Conservation (phyloP, 2,888 invertebrate species). For the Brachyopa scutellaris region DNA sequence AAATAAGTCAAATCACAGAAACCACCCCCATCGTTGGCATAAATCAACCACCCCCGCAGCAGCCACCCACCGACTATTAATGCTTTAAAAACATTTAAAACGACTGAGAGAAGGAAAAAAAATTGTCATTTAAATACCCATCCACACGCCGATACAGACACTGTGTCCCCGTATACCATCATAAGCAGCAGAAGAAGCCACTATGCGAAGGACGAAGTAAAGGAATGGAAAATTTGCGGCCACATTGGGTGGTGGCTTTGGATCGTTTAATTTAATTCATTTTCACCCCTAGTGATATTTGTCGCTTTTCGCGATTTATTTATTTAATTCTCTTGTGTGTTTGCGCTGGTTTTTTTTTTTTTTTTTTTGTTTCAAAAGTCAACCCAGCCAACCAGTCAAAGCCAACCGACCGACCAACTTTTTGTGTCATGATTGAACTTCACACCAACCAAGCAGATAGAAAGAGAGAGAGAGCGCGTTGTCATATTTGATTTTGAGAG, state of each 20-base stretch:
- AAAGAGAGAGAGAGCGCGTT: no score
- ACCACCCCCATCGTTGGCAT: slow-evolving; percentile 57
- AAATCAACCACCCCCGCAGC: slow-evolving; percentile 58
- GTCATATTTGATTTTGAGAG: slow-evolving; percentile 32
- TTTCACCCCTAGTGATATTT: slow-evolving; percentile 68
- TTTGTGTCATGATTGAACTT: slow-evolving; percentile 69
- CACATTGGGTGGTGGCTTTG: slow-evolving; percentile 52
- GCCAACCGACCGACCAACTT: slow-evolving; percentile 45
- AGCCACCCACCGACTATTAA: slow-evolving; percentile 29
- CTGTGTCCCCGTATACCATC: slow-evolving; percentile 31
- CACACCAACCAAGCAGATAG: slow-evolving; percentile 49
- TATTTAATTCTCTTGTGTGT: slow-evolving; percentile 54
- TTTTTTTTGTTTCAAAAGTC: neutral
- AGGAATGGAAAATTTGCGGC: slow-evolving; percentile 32
- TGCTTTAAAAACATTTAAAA: slow-evolving; percentile 60
- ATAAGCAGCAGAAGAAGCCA: slow-evolving; percentile 2
- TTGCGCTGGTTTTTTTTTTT: neutral
- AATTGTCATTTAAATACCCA: slow-evolving; percentile 68
- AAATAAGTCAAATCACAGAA: slow-evolving; percentile 68
- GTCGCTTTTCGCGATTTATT: slow-evolving; percentile 71
- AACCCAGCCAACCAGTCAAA: slow-evolving; percentile 11
- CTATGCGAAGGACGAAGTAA: slow-evolving; percentile 6
- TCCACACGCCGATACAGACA: slow-evolving; percentile 48
- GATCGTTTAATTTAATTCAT: slow-evolving; percentile 72
- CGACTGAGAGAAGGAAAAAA: slow-evolving; percentile 37